Percentiles rank a stretch among this genome's conserved stretches.
Evolutionary conservation across 2,113 vertebrate species (phyloP).

Genomic region (Cnemophilus loriae): DNA sequence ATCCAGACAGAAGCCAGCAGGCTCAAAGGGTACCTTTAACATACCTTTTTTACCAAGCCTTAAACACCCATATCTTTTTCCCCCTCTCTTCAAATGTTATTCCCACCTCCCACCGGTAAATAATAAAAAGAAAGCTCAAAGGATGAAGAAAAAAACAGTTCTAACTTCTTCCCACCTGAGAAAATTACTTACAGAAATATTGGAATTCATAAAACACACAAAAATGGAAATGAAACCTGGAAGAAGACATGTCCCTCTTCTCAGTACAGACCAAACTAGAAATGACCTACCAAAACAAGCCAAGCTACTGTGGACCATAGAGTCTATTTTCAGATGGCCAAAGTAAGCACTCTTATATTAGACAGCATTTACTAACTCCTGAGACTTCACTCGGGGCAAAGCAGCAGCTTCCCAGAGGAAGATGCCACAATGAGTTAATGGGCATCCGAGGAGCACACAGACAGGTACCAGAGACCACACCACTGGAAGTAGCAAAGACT

Average conservation of each 20-base stretch:
- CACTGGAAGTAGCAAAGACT: rapidly evolving
- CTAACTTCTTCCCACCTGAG: not conserved
- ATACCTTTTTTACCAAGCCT: not conserved
- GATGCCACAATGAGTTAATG: not conserved
- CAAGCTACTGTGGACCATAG: not conserved
- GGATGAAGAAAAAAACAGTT: not conserved
- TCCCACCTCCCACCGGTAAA: not conserved
- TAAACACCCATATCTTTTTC: not conserved
- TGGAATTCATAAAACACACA: not conserved
- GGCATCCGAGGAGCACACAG: not conserved
- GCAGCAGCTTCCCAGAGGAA: not conserved
- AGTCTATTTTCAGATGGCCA: not conserved
- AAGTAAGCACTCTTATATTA: not conserved
- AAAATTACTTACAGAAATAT: not conserved
- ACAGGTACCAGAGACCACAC: not conserved
- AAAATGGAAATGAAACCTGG: not conserved
- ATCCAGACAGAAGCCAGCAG: not conserved
- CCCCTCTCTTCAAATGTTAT: not conserved
- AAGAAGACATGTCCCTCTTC: not conserved
- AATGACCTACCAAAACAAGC: not conserved
- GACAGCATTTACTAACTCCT: not conserved
- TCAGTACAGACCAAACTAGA: not conserved
- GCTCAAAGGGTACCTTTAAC: not conserved
- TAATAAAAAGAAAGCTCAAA: not conserved
- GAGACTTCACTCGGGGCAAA: not conserved